Percentiles rank a stretch among this genome's conserved stretches.
Conservation (phyloP, 2,888 invertebrate species). For the Unio pictorum region DNA sequence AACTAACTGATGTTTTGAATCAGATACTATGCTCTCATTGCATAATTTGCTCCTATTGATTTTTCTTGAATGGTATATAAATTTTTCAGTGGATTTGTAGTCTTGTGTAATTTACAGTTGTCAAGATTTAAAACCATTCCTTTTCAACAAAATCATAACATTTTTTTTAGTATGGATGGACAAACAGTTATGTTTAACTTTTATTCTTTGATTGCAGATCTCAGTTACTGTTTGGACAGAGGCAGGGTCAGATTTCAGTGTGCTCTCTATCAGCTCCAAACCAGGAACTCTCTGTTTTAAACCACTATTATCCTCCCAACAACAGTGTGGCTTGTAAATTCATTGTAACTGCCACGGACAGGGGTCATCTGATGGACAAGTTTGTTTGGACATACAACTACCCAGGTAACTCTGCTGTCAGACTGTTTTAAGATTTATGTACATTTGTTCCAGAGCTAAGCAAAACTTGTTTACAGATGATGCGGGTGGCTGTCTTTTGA, state of each 20-base stretch:
- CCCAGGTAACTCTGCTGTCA: slow-evolving; percentile 77
- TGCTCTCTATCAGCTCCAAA: slow-evolving; percentile 20
- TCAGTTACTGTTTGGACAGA: slow-evolving; percentile 60
- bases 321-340: slow-evolving; percentile 34
- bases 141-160: too few relatives aligned
- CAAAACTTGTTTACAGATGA: slow-evolving; percentile 1
- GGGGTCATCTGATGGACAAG: background rate
- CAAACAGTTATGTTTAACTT: too few relatives aligned
- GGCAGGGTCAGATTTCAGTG: slow-evolving; percentile 49
- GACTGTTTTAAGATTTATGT: background rate
- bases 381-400: slow-evolving; percentile 83
- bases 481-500: too few relatives aligned
- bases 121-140: too few relatives aligned
- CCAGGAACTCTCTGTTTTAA: slow-evolving; percentile 24
- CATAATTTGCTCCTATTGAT: too few relatives aligned
- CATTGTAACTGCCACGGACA: slow-evolving; percentile 19
- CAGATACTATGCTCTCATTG: too few relatives aligned
- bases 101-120: too few relatives aligned
- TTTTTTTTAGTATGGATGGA: too few relatives aligned
- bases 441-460: background rate
- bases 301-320: slow-evolving; percentile 55
- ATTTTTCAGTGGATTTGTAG: too few relatives aligned
- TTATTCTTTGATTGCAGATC: slow-evolving; percentile 20
- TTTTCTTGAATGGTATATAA: too few relatives aligned
- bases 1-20: too few relatives aligned